phyloP scores from a whole-genome alignment of 1,140 invertebrate species.

The Mylabris phalerata region DNA sequence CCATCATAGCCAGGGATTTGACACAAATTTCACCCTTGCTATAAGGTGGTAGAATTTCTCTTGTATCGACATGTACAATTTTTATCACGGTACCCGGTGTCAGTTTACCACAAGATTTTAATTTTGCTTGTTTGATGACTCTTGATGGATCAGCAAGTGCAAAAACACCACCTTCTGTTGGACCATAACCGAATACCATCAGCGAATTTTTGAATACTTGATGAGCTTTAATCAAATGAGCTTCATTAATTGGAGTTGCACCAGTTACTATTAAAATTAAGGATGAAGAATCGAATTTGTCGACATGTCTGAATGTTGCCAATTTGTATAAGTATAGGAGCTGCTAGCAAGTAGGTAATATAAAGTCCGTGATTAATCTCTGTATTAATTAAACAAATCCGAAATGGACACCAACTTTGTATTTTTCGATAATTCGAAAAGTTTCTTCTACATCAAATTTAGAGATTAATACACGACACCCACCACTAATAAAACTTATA shows the following conservation, averaged over 20 bases:
- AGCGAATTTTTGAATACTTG: neutral
- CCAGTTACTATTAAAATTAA: too few species aligned
- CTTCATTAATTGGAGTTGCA: too few species aligned
- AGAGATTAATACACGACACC: neutral
- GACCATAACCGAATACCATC: neutral
- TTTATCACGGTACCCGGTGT: neutral
- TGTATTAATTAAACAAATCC: too few species aligned
- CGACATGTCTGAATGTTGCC: too few species aligned
- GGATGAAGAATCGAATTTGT: too few species aligned
- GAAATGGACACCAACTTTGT: neutral
- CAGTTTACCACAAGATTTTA: neutral
- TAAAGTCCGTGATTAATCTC: too few species aligned
- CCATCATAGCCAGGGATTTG: slow-evolving; percentile 44
- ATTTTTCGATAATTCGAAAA: neutral
- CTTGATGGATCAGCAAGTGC: neutral
- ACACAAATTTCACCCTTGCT: slow-evolving; percentile 51
- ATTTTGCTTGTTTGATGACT: neutral
- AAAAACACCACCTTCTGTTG: neutral
- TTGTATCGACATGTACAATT: slow-evolving; percentile 40
- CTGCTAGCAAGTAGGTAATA: too few species aligned
- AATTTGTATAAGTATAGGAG: too few species aligned
- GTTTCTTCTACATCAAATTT: slow-evolving; percentile 1
- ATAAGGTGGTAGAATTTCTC: slow-evolving; percentile 42
- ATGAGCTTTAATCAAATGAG: too few species aligned
- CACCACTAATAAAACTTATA: neutral